Conservation (phyloP, 2,888 invertebrate genomes). For the Urechis unicinctus region DNA sequence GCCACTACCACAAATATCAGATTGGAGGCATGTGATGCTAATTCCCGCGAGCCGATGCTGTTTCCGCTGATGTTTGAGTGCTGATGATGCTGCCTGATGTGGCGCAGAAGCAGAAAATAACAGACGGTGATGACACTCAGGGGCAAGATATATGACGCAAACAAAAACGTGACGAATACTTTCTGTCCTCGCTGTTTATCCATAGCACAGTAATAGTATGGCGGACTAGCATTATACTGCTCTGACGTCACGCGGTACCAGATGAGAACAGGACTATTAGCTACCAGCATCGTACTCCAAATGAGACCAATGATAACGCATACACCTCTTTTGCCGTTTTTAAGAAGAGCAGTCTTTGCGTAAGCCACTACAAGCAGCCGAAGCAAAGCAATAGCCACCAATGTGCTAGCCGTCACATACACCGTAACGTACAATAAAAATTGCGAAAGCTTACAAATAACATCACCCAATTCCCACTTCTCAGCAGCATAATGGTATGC, state of each 20-base stretch:
- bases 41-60: neutral
- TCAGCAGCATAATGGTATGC: no score
- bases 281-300: conserved; percentile 67
- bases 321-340: no score
- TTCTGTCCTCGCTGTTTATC: conserved; percentile 6
- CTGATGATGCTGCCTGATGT: conserved; percentile 51
- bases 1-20: conserved; percentile 87
- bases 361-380: no score
- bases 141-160: conserved; percentile 82
- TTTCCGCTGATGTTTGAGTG: neutral
- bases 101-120: conserved; percentile 76
- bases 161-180: conserved; percentile 58
- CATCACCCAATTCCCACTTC: no score
- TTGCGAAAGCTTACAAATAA: no score
- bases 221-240: neutral
- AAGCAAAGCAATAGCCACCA: no score
- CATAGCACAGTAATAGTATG: conserved; percentile 18
- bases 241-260: conserved; percentile 33
- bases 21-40: conserved; percentile 66
- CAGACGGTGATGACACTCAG: conserved; percentile 76
- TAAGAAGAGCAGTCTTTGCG: no score
- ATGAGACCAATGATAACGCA: no score
- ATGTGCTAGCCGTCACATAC: no score
- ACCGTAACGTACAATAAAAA: no score
- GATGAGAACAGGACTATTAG: conserved; percentile 43